Conservation (phyloP, 2,113 vertebrate species). For the Tachysurus vachellii region DNA sequence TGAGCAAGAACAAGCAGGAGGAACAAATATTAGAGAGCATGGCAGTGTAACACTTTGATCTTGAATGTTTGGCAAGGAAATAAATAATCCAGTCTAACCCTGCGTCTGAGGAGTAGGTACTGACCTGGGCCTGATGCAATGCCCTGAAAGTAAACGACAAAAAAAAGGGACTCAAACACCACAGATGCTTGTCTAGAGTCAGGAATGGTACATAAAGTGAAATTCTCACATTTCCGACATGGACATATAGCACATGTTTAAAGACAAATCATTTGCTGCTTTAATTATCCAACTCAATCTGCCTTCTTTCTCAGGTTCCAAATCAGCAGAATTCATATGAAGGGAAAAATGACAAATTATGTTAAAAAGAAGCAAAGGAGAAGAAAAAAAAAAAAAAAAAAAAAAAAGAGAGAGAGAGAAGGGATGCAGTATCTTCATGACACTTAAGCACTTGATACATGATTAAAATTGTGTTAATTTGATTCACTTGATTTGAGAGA, state of each 20-base stretch:
- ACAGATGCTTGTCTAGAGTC: neutral
- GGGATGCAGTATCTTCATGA: neutral
- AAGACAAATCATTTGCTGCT: neutral
- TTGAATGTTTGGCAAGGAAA: neutral
- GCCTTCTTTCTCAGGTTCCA: neutral
- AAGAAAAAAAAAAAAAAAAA: neutral
- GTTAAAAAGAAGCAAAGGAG: too few relatives aligned
- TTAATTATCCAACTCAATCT: neutral
- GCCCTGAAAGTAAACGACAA: constrained; percentile 30
- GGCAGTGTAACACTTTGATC: neutral
- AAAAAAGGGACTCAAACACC: constrained; percentile 1
- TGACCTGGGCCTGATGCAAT: constrained; percentile 44
- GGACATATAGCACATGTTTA: neutral
- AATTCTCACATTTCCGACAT: neutral
- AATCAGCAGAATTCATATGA: neutral
- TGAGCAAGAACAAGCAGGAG: neutral
- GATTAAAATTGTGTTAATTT: neutral
- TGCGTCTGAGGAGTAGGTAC: neutral
- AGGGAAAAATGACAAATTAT: neutral
- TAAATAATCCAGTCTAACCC: neutral
- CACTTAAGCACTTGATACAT: neutral
- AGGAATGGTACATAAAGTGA: neutral
- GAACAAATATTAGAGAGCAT: neutral
- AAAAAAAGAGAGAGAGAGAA: too few relatives aligned
- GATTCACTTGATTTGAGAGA: neutral